Evolutionary conservation across 2,113 vertebrate species (phyloP), one percentile per base, ranked within the genome.

Genomic region (Rhabdomys dilectus): DNA sequence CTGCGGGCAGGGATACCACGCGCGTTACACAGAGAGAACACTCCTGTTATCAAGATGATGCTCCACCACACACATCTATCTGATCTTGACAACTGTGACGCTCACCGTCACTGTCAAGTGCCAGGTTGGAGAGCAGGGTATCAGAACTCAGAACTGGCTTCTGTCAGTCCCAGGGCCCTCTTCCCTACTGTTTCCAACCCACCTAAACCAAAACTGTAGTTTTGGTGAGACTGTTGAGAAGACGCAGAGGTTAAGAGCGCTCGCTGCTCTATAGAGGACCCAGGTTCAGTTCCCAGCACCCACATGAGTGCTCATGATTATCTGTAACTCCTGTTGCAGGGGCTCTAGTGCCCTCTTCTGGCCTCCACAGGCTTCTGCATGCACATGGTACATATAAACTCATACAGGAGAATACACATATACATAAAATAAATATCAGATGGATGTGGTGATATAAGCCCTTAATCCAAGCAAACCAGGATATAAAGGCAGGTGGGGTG

Each of bases 141-240:
- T 34, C 0, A 3, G 58, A 92, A 68, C 19, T 34, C 0, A 3
- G 58, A 92, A 68, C 19, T 53, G 48, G 42, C 19, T 51, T 89
- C 56, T 89, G 56, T 53, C 80, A 16, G 70, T 39, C 62, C 31
- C 62, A 70, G 24, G 56, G 15, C 31, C 8, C 19, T 78, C 66
- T 45, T 72, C 36, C 26, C 56, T 39, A 51, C 82, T 81, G 15
- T 39, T 80, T 42, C 19, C 64, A 84, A 94, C 4, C n/a, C 70
- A 92, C 58, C n/a, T 39, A 93, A 95, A 89, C 66, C 72, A 80
- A 89, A 80, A 91, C 22, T 2, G 39, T 60, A 34, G 66, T 12
- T 68, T 5, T 68, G 66, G 51, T 9, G 15, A 29, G 34, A 5
- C 13, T 26, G 22, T 16, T 45, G 82, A 86, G 17, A 34, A 21